These are phyloP conservation scores for Perca flavescens DNA, from an alignment of 2,113 vertebrate species.

Conservation along the genomic window DNA sequence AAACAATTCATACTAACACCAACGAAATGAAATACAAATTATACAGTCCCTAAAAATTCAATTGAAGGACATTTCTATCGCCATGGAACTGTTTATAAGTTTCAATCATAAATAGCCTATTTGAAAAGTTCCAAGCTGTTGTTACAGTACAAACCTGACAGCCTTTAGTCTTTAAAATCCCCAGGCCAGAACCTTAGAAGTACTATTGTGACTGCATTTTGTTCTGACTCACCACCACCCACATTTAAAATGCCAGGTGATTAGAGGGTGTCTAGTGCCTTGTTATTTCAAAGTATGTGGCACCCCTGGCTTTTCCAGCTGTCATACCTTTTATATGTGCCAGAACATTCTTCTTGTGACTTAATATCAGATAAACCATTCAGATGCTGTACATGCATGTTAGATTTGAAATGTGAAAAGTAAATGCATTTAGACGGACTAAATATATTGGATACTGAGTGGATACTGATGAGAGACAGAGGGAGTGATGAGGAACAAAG, in stretches of 20 bases:
- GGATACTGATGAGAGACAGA: neutral
- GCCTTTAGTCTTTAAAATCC: constrained; percentile 17
- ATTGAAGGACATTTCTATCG: neutral
- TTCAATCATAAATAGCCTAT: constrained; percentile 25
- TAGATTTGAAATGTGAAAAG: constrained; percentile 5
- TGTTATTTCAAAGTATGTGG: constrained; percentile 65
- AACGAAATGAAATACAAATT: neutral
- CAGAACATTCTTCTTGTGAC: constrained; percentile 30
- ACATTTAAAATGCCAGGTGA: constrained; percentile 66
- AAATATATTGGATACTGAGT: constrained; percentile 10
- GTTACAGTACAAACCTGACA: constrained; percentile 24
- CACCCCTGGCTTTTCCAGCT: constrained; percentile 66
- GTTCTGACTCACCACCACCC: constrained; percentile 44
- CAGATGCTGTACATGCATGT: neutral
- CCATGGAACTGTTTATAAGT: constrained; percentile 3
- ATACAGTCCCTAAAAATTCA: neutral
- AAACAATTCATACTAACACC: neutral
- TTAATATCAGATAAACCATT: constrained; percentile 18
- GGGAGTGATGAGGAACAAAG: constrained; percentile 30
- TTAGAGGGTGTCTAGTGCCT: constrained; percentile 64
- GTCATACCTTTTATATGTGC: constrained; percentile 41
- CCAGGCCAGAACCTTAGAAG: constrained; percentile 20
- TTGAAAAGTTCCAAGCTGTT: constrained; percentile 24
- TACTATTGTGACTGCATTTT: constrained; percentile 37
- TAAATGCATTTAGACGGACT: constrained; percentile 2